These are phyloP conservation scores for Caenorhabditis wallacei DNA, from an alignment of 2,888 invertebrate species.

Conservation along the genomic window DNA sequence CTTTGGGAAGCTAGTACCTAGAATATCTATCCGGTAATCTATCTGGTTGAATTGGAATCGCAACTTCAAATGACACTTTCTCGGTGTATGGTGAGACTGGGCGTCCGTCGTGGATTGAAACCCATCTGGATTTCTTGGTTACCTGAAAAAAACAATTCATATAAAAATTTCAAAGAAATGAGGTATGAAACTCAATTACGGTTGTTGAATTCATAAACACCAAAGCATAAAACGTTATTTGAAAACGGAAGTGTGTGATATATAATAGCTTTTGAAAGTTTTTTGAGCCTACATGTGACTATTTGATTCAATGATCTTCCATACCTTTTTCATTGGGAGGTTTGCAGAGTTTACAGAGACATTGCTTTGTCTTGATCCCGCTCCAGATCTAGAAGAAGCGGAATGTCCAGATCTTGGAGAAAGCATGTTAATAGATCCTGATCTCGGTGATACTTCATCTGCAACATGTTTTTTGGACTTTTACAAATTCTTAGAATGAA, in stretches of 20 bases:
- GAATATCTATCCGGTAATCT: conserved; percentile 71
- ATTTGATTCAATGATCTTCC: not conserved
- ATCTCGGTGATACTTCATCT: conserved; percentile 77
- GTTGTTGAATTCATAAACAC: conserved; percentile 8
- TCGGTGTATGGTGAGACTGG: conserved; percentile 81
- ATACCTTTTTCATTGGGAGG: conserved; percentile 77
- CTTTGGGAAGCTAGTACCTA: conserved; percentile 20
- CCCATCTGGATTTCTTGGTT: conserved; percentile 78
- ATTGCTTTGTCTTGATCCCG: conserved; percentile 64
- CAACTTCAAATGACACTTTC: conserved; percentile 79
- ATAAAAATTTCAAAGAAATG: too few relatives aligned
- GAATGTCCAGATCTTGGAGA: conserved; percentile 70
- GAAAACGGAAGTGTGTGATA: conserved; percentile 7
- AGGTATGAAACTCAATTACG: not conserved
- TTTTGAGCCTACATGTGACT: not conserved
- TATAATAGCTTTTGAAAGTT: not conserved
- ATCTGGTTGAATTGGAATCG: conserved; percentile 67
- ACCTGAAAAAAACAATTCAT: conserved; percentile 72
- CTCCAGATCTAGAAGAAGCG: conserved; percentile 65
- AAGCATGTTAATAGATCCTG: conserved; percentile 69
- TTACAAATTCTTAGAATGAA: conserved; percentile 3
- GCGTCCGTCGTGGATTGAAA: conserved; percentile 81
- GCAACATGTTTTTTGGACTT: not conserved
- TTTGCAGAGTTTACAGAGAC: conserved; percentile 58
- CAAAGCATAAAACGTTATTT: not conserved